Conservation (phyloP, 37 sponge, comb jelly and placozoan genomes). For the Lycopodina hypogea region DNA sequence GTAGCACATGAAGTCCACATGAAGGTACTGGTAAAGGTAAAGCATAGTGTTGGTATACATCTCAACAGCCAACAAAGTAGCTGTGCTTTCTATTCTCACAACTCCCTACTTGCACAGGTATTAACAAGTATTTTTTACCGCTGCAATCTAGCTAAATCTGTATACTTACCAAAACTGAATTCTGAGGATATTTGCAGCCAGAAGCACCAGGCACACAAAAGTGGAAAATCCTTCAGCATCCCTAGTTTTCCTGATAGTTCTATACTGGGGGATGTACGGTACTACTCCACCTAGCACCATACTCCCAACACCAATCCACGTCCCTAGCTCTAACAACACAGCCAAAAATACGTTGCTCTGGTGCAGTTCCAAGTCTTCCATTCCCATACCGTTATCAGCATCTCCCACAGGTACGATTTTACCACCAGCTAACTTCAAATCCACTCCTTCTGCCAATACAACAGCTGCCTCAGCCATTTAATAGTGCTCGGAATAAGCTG, state of each 20-base stretch:
- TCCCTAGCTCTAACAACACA: constrained; percentile 10
- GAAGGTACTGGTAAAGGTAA: no score
- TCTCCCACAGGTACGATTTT: no score
- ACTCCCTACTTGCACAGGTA: no score
- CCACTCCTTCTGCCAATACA: background rate
- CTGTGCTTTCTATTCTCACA: no score
- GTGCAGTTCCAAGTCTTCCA: background rate
- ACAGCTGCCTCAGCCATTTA: background rate
- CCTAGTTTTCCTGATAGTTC: constrained; percentile 54
- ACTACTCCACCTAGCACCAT: constrained; percentile 94
- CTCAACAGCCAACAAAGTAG: no score
- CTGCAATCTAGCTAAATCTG: background rate
- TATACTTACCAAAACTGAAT: constrained; percentile 88
- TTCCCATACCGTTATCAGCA: no score
- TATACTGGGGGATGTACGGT: constrained; percentile 92
- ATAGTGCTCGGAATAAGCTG: no score
- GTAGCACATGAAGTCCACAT: no score
- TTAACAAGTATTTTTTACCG: no score
- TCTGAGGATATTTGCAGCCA: constrained; percentile 85
- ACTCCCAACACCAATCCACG: constrained; percentile 28
- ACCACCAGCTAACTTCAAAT: no score
- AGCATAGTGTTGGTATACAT: no score
- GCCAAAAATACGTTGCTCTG: background rate
- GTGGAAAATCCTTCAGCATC: constrained; percentile 92
- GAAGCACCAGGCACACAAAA: constrained; percentile 86